These are phyloP conservation scores for Pissodes strobi DNA, from an alignment of 1,140 invertebrate species.

Conservation along the genomic window DNA sequence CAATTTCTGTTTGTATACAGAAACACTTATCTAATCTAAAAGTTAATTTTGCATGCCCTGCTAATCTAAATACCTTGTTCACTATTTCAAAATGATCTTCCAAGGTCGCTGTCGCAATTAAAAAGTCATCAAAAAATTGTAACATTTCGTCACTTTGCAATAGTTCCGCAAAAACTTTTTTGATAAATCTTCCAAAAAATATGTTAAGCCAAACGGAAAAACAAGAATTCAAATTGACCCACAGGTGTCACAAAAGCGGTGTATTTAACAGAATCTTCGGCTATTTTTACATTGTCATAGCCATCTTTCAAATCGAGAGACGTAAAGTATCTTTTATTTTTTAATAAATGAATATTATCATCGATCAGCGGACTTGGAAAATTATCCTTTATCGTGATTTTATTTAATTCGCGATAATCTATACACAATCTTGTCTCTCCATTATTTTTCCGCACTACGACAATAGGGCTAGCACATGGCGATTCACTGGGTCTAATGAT, in stretches of 20 bases:
- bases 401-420: constrained; percentile 60
- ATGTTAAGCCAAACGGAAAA: no score
- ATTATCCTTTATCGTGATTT: constrained; percentile 44
- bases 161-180: no score
- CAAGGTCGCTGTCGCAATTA: not conserved
- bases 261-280: constrained; percentile 48
- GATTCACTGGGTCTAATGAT: constrained; percentile 47
- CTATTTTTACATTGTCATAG: constrained; percentile 43
- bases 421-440: constrained; percentile 57
- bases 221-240: constrained; percentile 47
- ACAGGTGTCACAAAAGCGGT: constrained; percentile 42
- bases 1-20: constrained; percentile 13
- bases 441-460: constrained; percentile 59
- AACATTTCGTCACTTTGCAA: no score
- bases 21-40: constrained; percentile 19
- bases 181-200: no score
- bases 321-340: constrained; percentile 44
- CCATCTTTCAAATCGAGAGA: constrained; percentile 41
- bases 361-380: constrained; percentile 52
- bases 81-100: constrained; percentile 7
- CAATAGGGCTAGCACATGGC: constrained; percentile 57
- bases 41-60: not conserved
- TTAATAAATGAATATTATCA: constrained; percentile 45
- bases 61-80: constrained; percentile 1
- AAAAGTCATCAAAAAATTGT: not conserved